Evolutionary conservation across 1,140 invertebrate species (phyloP), one percentile per base, ranked within the genome.

Genomic region (Leptestheria dahalacensis): DNA sequence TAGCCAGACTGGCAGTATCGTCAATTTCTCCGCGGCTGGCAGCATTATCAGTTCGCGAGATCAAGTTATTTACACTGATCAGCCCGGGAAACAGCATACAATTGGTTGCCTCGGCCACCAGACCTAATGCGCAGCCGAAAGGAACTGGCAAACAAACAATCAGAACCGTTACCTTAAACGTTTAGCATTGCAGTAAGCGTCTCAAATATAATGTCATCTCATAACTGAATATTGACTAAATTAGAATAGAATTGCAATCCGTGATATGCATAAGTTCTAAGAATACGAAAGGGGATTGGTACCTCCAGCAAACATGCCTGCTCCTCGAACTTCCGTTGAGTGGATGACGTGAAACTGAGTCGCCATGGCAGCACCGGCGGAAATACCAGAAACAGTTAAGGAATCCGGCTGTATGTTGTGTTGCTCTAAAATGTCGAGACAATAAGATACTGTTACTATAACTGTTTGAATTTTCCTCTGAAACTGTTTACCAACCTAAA

Each of bases 321-420:
- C 68, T 24, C 72, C 73, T 62, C 68, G 67, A 20, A 75, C 63
- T 4, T 63, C 60, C 15, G 57, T 60, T 0, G 72, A 74, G 50
- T 65, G 66, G 2, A 69, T 70, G 6, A 74, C 70, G 63, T 74
- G 73, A 41, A 71, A 64, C 62, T 75, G 73, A 47, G 67, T 66
- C 25, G 72, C 72, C 69, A 74, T 72, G 33, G 66, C 68, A 26
- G 69, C 73, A 21, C 73, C 73, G 26, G 71, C 68, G 10, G 69
- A 72, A 6, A 75, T 67, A 6, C 73, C 73, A 47, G 71, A 72
- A 1, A 72, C 70, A 3, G 72, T 73, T 3, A 74, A 62, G 9
- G 63, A 60, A 1, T 50, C 55, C 1, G 25, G 25, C 41, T 71
- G 68, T 2, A 72, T 68, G 65, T 72, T 70, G 33, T 41, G 15